Conservation (phyloP, 92 coral and sea anemone genomes). For the Zoanthus sociatus region DNA sequence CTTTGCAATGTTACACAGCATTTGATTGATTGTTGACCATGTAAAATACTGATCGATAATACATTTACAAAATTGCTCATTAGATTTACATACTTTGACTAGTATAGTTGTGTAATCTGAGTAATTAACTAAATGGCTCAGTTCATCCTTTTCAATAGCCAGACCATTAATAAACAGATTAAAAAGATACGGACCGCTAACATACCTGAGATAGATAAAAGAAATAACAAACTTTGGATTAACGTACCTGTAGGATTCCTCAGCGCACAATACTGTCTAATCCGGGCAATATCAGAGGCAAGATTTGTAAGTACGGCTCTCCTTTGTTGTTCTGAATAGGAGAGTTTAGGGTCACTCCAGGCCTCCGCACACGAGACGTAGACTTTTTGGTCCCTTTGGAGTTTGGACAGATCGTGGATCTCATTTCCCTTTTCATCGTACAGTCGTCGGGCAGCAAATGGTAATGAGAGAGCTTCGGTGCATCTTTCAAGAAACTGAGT, state of each 20-base stretch:
- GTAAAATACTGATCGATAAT: no score
- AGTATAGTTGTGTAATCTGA: no score
- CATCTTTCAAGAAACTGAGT: slow-evolving; percentile 90
- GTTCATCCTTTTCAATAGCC: no score
- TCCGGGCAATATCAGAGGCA: slow-evolving; percentile 88
- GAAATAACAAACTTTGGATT: no score
- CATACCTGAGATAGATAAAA: no score
- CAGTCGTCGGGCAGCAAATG: slow-evolving; percentile 92
- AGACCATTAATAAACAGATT: no score
- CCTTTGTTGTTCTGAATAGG: slow-evolving; percentile 94
- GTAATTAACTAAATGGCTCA: no score
- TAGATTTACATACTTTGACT: no score
- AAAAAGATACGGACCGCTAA: no score
- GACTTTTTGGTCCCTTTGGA: slow-evolving; percentile 88
- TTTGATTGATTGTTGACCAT: no score
- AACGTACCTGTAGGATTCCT: slow-evolving; percentile 83
- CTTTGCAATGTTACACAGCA: no score
- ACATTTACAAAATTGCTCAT: no score
- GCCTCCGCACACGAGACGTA: slow-evolving; percentile 93
- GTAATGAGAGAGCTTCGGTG: slow-evolving; percentile 86
- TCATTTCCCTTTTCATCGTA: slow-evolving; percentile 84
- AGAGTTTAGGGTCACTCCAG: slow-evolving; percentile 90
- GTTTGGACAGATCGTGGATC: slow-evolving; percentile 66
- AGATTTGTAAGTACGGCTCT: slow-evolving; percentile 86
- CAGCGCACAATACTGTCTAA: slow-evolving; percentile 82